phyloP scores from a whole-genome alignment of 2,797 vertebrate species.

The Sebastes cheni region DNA sequence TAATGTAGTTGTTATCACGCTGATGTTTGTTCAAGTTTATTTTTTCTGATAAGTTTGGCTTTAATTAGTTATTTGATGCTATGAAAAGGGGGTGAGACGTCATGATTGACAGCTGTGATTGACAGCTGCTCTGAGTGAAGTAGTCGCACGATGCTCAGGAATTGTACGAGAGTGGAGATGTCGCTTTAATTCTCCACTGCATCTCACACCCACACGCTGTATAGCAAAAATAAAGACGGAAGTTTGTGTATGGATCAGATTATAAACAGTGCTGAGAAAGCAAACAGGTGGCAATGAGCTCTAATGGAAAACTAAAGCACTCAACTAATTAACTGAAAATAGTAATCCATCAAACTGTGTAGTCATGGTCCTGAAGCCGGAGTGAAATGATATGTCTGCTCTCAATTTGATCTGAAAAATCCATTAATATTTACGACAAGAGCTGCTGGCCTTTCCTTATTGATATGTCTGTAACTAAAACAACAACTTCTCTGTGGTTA shows the following conservation, averaged over 20 bases:
- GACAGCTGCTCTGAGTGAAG: too few relatives aligned
- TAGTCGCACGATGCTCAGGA: too few relatives aligned
- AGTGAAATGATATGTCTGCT: slow-evolving; percentile 40
- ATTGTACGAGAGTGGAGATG: too few relatives aligned
- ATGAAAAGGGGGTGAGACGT: too few relatives aligned
- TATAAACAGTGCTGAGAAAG: slow-evolving; percentile 7
- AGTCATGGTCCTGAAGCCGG: not conserved
- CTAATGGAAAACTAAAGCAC: slow-evolving; percentile 32
- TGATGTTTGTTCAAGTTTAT: too few relatives aligned
- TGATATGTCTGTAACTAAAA: not conserved
- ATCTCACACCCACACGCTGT: not conserved
- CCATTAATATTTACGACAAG: slow-evolving; percentile 14
- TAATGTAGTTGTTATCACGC: too few relatives aligned
- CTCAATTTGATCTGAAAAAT: slow-evolving; percentile 24
- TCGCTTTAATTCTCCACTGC: not conserved
- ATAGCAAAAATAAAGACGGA: not conserved
- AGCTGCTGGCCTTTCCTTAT: not conserved
- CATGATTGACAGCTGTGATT: too few relatives aligned
- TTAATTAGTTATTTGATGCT: too few relatives aligned
- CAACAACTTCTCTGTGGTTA: not conserved
- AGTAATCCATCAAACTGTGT: slow-evolving; percentile 48
- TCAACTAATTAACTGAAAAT: slow-evolving; percentile 61
- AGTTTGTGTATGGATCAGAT: not conserved
- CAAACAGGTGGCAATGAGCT: slow-evolving; percentile 44
- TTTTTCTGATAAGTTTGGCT: too few relatives aligned